Base-by-base conservation (phyloP, 2,888 invertebrate genomes). In the Julus scanicus region DNA sequence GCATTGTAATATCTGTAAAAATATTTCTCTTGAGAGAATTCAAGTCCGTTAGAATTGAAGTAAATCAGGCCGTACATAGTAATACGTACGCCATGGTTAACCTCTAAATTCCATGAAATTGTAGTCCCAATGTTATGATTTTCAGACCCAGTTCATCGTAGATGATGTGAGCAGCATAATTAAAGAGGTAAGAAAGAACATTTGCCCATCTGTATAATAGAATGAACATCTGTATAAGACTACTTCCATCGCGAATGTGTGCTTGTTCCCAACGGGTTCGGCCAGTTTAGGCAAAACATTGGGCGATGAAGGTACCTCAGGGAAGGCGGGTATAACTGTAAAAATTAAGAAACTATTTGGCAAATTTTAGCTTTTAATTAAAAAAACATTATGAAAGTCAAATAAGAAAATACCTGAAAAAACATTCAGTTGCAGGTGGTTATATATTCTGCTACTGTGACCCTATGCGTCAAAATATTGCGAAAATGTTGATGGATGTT, bases 91-190 rank as follows among this genome's bases (percentile, higher is more conserved):
- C n/a, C n/a, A n/a, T n/a, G n/a, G n/a, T n/a, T n/a, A 17, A 53
- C 17, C 84, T 8, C 17, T 2, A 29, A 83, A 4, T 84, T 3
- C 3, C 29, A 84, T n/a, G 57, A 84, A 84, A 6, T 86, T 93
- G 93, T 4, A 63, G n/a, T n/a, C n/a, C 15, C 2, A 17, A 15
- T 63, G n/a, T n/a, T 63, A 20, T 20, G 11, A 29, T 71, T 71
- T 71, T 71, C 94, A 98, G 96, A 96, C 96, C 91, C 97, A 97
- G 93, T 99, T 99, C 93, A 96, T 98, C 91, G 98, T 98, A 86
- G 99, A 99, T 93, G 98, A 98, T 94, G 98, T 98, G 90, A 98
- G 98, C 93, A 97, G 97, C 94, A 98, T 98, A 91, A 98, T 99
- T 89, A 98, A 98, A 93, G 98, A 98, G 94, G 97, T 92, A 89